Percentiles rank a stretch among this genome's conserved stretches.
Evolutionary conservation across 37 sponge, comb jelly and placozoan species (phyloP).

Genomic region (Trichoplax adhaerens): DNA sequence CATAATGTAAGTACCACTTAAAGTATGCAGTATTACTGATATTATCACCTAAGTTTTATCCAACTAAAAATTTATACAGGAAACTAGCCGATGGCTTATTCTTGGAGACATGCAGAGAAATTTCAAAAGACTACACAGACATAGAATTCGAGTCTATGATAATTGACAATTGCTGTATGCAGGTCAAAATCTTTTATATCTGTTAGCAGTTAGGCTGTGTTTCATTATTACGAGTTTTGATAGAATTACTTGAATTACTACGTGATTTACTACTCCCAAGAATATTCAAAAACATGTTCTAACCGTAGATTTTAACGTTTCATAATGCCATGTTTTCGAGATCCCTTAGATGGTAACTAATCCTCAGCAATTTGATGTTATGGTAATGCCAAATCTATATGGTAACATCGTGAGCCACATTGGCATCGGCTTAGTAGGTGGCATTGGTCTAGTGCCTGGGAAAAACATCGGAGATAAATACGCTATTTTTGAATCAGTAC

Average conservation of each 20-base stretch:
- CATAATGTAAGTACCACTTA: slow-evolving; percentile 61
- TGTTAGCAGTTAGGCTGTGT: too few species aligned
- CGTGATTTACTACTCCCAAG: too few species aligned
- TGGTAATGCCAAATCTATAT: slow-evolving; percentile 83
- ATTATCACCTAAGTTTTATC: too few species aligned
- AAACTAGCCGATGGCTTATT: slow-evolving; percentile 96
- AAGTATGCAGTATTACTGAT: too few species aligned
- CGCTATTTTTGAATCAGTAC: slow-evolving; percentile 65
- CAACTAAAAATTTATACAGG: slow-evolving; percentile 19
- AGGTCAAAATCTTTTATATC: slow-evolving; percentile 18
- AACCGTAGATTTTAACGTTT: too few species aligned
- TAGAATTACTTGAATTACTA: too few species aligned
- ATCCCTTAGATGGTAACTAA: slow-evolving; percentile 69
- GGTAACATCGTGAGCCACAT: slow-evolving; percentile 28
- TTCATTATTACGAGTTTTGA: too few species aligned
- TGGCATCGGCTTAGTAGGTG: slow-evolving; percentile 94
- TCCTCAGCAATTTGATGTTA: slow-evolving; percentile 96
- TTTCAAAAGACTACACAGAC: slow-evolving; percentile 72
- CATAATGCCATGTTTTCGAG: not conserved
- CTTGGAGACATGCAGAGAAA: slow-evolving; percentile 57
- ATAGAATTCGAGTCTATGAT: slow-evolving; percentile 89
- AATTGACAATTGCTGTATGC: slow-evolving; percentile 99
- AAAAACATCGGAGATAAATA: slow-evolving; percentile 71
- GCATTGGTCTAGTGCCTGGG: slow-evolving; percentile 87
- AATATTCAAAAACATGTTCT: too few species aligned